Evolutionary conservation across 2,797 vertebrate genomes (phyloP), one percentile per base, ranked within the genome.

Genomic region (Peromyscus attwateri): DNA sequence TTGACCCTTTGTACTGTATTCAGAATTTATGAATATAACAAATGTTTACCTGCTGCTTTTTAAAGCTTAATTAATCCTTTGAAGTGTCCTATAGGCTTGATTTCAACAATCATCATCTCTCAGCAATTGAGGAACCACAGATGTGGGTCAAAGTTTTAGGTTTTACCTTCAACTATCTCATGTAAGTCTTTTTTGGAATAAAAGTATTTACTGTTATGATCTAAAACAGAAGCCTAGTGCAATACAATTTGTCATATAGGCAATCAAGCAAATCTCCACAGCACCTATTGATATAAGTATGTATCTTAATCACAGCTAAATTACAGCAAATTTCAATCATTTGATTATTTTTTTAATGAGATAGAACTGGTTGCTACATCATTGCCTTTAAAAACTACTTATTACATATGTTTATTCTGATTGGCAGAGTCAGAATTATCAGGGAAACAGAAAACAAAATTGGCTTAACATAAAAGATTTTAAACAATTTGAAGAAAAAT

Each of bases 41-140:
- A 89, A 70, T 92, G 23, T 97, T 95, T 97, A 87, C 77, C 29
- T 89, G 80, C 81, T 97, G 87, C 27, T n/a, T 91, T 96, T 95
- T 87, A 87, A 95, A 96, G 55, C 92, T 92, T 85, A 96, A 90
- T 92, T 75, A 16, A 85, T 66, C 66, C 8, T 95, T 96, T 96
- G 85, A 91, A 96, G 84, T 79, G 21, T 60, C 19, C 90, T 92
- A 27, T 76, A 93, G 68, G 8, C 71, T 96, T 84, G n/a, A 68
- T 70, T 96, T 91, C 79, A 89, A 77, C 12, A 46, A 43, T 13
- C 27, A 87, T 73, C 0, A 55, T 71, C 73, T 95, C 29, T 96
- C 31, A 83, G 16, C 34, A 91, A 34, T 14, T 70, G 37, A 89
- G 70, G 95, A 64, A 66, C 62, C 37, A 92, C 1, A 88, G 29